Evolutionary conservation across 1,140 invertebrate genomes (phyloP).

Genomic region (Drosophila tsacasi): DNA sequence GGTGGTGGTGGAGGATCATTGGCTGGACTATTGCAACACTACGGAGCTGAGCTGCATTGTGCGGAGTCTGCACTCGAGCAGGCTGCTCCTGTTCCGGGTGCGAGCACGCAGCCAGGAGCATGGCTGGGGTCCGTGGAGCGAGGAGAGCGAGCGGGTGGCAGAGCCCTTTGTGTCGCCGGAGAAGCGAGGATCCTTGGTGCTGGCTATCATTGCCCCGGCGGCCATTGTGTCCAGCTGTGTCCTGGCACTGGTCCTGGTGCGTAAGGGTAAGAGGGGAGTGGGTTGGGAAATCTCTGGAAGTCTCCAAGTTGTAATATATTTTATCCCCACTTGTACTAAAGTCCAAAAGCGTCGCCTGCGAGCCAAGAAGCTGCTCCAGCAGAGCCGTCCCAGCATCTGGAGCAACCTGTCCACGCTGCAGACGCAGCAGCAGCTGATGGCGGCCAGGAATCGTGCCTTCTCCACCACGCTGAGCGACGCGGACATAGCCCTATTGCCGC

Average conservation of each 20-base stretch:
- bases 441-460: constrained; percentile 90
- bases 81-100: constrained; percentile 90
- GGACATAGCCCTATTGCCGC: constrained; percentile 91
- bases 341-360: constrained; percentile 67
- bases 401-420: constrained; percentile 95
- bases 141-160: constrained; percentile 86
- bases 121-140: constrained; percentile 91
- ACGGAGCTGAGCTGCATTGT: constrained; percentile 93
- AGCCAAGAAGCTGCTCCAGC: constrained; percentile 77
- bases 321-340: constrained; percentile 12
- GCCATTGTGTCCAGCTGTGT: constrained; percentile 84
- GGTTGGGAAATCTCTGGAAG: rapidly evolving
- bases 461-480: constrained; percentile 90
- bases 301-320: not conserved
- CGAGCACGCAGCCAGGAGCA: constrained; percentile 90
- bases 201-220: constrained; percentile 87
- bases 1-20: constrained; percentile 86
- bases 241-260: constrained; percentile 86
- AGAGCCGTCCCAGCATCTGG: constrained; percentile 82
- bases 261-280: constrained; percentile 54
- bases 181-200: constrained; percentile 85
- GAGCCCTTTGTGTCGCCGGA: constrained; percentile 79
- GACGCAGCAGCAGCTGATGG: constrained; percentile 87
- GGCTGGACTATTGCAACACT: constrained; percentile 93
- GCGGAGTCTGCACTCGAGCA: constrained; percentile 88